Evolutionary conservation across 2,113 vertebrate genomes (phyloP), one percentile per base, ranked within the genome.

Genomic region (Alosa alosa): DNA sequence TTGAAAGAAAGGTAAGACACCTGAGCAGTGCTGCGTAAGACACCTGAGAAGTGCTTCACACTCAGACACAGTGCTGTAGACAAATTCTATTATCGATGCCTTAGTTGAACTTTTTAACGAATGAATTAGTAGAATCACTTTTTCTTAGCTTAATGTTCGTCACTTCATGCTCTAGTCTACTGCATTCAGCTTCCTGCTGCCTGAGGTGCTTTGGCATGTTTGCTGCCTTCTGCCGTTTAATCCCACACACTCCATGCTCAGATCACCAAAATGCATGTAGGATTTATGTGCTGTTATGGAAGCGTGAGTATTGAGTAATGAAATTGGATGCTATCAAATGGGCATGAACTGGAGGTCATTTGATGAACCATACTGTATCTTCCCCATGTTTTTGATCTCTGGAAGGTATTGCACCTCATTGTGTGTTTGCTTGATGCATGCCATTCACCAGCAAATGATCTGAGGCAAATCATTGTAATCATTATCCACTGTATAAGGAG

Each of bases 1-100:
- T 90, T 95, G 94, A 96, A 96, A 89, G 95, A 97, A 93, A 96
- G 96, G 96, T 96, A 95, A 95, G 96, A 83, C 87, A 57, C 81
- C 45, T 15, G 31, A 8, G 3, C 0, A 75, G 31, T 31, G 31
- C 31, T 31, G 31, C 31, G 96, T 96, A 95, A 95, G 96, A 83
- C 87, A 57, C 81, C 45, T 15, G 31, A 8, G 2, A 36, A 78
- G 13, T 78, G 72, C 72, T 78, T 11, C 72, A 17, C 4, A 11
- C 36, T 15, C 11, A 31, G 31, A 78, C 72, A 4, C 31, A 31
- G 2, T 39, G 36, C 72, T 39, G 72, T 39, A 78, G 13, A 78
- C 10, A 13, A 2, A 36, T 5, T 78, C 72, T 15, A 78, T 36
- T 78, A 18, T 13, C 4, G 3, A 31, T 39, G 13, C 18, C 39